Base-by-base conservation (phyloP, 2,113 vertebrate species). In the Procavia capensis region DNA sequence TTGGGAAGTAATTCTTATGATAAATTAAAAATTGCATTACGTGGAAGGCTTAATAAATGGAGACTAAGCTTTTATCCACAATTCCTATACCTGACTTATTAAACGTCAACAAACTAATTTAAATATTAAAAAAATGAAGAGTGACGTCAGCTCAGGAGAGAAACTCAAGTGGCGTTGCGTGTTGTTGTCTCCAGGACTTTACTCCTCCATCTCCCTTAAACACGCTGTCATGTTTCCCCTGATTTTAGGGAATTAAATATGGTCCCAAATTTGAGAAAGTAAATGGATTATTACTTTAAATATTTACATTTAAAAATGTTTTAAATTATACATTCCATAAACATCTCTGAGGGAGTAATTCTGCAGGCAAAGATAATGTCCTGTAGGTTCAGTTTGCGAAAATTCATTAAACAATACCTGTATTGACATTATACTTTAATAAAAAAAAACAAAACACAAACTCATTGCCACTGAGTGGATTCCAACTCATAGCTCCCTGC, bases 1-100 rank as follows among this genome's bases (percentile, higher is more conserved):
- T 99, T 99, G 50, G 99, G 99, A 97, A 99, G 98, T 86, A 99
- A 98, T 95, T 99, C 99, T 99, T 99, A 9, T 13, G 66, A 63
- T 54, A 63, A 90, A 34, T 34, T 0, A 94, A 2, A 86, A 22
- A 6, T 6, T 24, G 19, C 25, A 39, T 36, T 34, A 70, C 19
- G 20, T 36, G 68, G 50, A 54, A 59, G 57, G 57, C 6, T 59
- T 59, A 59, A 63, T 22, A 63, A 25, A 9, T 63, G 27, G 50
- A 29, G 24, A 63, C 29, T 72, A 39, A 72, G 20, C 36, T 39
- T 39, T 1, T 72, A 72, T 24, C 36, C 36, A n/a, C 36, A 39
- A 39, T 72, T n/a, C 20, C 70, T 72, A 72, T 72, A 25, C 17
- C 8, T 39, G 24, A 72, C 9, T 39, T 72, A 36, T 31, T 24